phyloP scores from a whole-genome alignment of 2,888 invertebrate genomes.

The Sarcophaga rosellei region DNA sequence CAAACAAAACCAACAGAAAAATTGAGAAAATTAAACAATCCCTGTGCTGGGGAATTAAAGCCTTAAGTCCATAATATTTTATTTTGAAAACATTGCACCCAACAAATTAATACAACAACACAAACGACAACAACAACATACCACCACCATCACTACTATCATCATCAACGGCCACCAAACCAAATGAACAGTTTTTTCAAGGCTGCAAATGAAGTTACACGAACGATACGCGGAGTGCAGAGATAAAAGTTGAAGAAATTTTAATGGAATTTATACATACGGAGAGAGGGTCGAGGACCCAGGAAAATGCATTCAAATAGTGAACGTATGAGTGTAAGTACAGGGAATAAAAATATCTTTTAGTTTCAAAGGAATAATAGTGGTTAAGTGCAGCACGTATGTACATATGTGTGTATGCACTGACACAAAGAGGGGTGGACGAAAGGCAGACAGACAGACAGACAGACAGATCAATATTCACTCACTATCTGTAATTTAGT shows the following conservation, averaged over 20 bases:
- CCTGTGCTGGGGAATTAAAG: not conserved
- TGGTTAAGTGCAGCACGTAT: slow-evolving; percentile 35
- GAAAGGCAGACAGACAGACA: not conserved
- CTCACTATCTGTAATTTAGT: not conserved
- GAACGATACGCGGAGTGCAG: not conserved
- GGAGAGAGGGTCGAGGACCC: too few species aligned
- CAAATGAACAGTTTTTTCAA: not conserved
- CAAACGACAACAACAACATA: not conserved
- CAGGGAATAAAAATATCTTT: not conserved
- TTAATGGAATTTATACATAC: not conserved
- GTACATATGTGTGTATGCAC: not conserved
- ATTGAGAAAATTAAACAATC: not conserved
- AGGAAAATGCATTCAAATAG: too few species aligned
- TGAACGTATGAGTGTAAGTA: not conserved
- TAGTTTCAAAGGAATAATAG: not conserved
- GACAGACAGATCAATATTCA: not conserved
- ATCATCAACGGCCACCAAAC: not conserved
- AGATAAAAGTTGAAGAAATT: not conserved
- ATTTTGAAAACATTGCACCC: slow-evolving; percentile 11
- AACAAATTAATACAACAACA: not conserved
- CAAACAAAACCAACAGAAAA: slow-evolving; percentile 53
- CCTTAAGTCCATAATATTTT: slow-evolving; percentile 32
- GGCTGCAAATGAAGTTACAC: not conserved
- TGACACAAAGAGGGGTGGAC: not conserved
- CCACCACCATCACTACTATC: too few species aligned